Evolutionary conservation across 2,888 invertebrate species (phyloP).

Genomic region (Thymelicus sylvestris): DNA sequence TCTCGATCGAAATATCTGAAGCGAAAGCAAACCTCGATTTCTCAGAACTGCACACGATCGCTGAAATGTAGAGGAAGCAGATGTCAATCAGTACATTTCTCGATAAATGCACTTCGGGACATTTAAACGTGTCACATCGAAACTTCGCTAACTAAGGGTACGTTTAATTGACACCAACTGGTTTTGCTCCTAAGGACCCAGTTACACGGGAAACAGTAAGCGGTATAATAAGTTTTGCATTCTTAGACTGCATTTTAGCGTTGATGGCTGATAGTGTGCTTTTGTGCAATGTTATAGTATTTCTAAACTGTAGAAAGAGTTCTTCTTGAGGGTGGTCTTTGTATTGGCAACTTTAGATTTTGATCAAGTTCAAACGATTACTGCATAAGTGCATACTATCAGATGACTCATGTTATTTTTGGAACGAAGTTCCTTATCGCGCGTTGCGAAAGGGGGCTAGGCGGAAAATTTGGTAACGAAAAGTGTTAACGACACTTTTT

Average conservation of each 20-base stretch:
- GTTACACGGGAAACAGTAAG: not conserved
- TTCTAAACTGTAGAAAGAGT: no score
- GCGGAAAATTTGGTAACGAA: no score
- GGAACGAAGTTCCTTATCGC: no score
- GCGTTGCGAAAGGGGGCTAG: no score
- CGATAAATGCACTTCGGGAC: slow-evolving; percentile 37
- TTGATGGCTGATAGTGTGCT: not conserved
- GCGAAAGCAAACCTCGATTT: slow-evolving; percentile 27
- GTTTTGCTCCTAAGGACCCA: slow-evolving; percentile 19
- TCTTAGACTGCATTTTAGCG: not conserved
- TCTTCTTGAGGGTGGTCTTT: no score
- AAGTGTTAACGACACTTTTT: no score
- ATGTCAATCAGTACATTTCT: slow-evolving; percentile 32
- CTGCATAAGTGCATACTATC: no score
- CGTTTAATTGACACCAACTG: slow-evolving; percentile 44
- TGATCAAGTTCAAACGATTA: no score
- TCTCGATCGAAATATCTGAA: slow-evolving; percentile 14
- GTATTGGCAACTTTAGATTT: no score
- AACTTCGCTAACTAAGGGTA: slow-evolving; percentile 40
- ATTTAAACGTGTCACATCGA: slow-evolving; percentile 39
- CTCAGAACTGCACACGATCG: slow-evolving; percentile 23
- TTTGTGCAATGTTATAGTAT: no score
- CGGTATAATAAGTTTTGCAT: not conserved
- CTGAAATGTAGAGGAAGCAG: slow-evolving; percentile 30
- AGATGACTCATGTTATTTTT: no score